Evolutionary conservation across 2,797 vertebrate species (phyloP).

Genomic region (Discoglossus pictus): DNA sequence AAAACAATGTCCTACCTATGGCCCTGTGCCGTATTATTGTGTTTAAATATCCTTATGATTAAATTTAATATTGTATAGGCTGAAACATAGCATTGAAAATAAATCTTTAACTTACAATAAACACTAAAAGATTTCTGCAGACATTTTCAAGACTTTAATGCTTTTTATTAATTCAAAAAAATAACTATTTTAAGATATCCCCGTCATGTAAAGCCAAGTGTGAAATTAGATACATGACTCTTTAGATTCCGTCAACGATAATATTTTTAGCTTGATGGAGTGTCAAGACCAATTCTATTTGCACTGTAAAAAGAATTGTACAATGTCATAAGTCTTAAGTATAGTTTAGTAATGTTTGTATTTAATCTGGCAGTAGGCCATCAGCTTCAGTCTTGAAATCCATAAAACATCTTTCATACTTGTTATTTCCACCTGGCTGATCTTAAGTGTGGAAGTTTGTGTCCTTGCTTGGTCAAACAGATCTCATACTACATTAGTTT

Average conservation of each 20-base stretch:
- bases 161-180: conserved; percentile 5
- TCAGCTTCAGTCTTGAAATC: conserved; percentile 14
- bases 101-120: no score
- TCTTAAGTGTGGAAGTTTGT: conserved; percentile 16
- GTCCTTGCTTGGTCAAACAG: conserved; percentile 2
- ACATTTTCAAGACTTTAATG: no score
- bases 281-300: conserved; percentile 77
- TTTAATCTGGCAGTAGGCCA: conserved; percentile 30
- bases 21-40: no score
- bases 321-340: conserved; percentile 64
- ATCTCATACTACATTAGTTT: conserved; percentile 10
- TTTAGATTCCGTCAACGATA: conserved; percentile 72
- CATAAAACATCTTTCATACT: conserved; percentile 32
- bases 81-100: no score
- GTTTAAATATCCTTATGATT: no score
- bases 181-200: conserved; percentile 1
- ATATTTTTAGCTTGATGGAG: conserved; percentile 77
- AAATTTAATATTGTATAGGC: no score
- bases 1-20: no score
- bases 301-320: conserved; percentile 58
- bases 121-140: no score
- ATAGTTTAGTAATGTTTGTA: conserved; percentile 51
- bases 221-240: conserved; percentile 68
- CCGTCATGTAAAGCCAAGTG: conserved; percentile 33
- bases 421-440: conserved; percentile 16